Conservation (phyloP, 2,113 vertebrate species). For the Symphodus melops region DNA sequence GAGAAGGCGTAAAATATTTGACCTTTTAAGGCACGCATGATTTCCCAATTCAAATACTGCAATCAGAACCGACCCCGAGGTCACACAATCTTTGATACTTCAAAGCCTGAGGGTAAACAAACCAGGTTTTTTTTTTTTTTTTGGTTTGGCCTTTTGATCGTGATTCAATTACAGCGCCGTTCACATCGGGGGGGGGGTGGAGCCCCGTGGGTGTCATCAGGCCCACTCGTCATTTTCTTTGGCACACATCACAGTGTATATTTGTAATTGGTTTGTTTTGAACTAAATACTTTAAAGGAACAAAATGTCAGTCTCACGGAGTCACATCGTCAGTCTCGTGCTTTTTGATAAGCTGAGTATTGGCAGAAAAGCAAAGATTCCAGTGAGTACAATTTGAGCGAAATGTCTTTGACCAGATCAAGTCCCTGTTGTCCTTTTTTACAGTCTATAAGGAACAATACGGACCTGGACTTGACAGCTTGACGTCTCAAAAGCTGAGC, state of each 20-base stretch:
- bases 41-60: neutral
- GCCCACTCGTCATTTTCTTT: neutral
- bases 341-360: too few relatives aligned
- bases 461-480: neutral
- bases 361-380: neutral
- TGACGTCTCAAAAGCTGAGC: too few relatives aligned
- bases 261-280: constrained; percentile 3
- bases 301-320: neutral
- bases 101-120: neutral
- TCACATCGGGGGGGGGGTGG: neutral
- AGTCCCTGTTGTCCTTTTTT: neutral
- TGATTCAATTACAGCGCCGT: neutral
- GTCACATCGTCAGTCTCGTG: too few relatives aligned
- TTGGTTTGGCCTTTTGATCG: neutral
- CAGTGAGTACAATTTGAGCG: neutral
- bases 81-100: neutral
- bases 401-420: neutral
- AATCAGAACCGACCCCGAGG: neutral
- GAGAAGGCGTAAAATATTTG: too few relatives aligned
- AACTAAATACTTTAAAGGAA: neutral
- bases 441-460: neutral
- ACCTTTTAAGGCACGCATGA: neutral
- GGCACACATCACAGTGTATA: neutral
- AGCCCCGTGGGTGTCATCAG: constrained; percentile 15
- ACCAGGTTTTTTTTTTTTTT: neutral